Conservation (phyloP, 2,113 vertebrate species). For the Hippocampus zosterae region DNA sequence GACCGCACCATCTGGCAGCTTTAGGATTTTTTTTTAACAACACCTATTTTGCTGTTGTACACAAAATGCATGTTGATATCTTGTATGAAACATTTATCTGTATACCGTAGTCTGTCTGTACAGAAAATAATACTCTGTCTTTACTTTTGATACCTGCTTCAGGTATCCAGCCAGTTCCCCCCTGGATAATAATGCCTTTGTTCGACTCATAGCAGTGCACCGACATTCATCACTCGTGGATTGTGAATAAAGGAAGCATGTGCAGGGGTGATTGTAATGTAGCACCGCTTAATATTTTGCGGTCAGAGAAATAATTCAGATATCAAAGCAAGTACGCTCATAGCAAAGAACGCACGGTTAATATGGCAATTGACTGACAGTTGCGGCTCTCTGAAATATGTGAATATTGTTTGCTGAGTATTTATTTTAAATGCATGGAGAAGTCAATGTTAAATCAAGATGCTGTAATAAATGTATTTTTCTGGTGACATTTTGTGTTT, state of each 20-base stretch:
- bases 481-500: slow-evolving; percentile 18
- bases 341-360: background rate
- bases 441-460: slow-evolving; percentile 27
- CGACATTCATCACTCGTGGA: background rate
- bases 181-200: background rate
- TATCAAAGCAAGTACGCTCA: background rate
- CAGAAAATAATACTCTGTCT: background rate
- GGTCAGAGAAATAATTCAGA: background rate
- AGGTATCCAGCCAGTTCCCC: background rate
- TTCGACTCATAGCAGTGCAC: background rate
- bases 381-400: background rate
- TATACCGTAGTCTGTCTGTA: slow-evolving; percentile 5
- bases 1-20: background rate
- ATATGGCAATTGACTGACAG: background rate
- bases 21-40: background rate
- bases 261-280: background rate
- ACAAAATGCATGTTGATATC: background rate
- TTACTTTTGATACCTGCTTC: background rate
- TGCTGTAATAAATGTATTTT: slow-evolving; percentile 46
- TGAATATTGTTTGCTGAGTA: slow-evolving; percentile 9
- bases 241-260: background rate
- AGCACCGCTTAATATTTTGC: background rate
- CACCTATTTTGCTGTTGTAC: background rate
- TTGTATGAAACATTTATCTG: background rate
- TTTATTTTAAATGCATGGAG: slow-evolving; percentile 22